Evolutionary conservation across 2,797 vertebrate genomes (phyloP).

Genomic region (Poeciliopsis gracilis): DNA sequence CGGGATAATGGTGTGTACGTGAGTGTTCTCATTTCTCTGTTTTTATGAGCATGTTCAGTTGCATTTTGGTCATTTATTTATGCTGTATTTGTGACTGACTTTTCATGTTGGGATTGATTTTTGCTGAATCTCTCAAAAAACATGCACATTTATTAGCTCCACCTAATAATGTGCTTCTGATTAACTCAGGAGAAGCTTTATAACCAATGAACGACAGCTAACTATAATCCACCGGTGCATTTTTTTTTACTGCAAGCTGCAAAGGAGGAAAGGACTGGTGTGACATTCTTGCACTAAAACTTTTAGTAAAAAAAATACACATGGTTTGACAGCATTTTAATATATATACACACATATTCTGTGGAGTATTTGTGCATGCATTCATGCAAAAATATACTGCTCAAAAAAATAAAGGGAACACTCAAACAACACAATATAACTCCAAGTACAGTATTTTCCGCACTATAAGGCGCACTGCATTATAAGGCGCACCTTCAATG

Average conservation of each 20-base stretch:
- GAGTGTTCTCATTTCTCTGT: not conserved
- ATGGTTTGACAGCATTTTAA: not conserved
- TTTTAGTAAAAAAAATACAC: not conserved
- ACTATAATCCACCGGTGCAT: not conserved
- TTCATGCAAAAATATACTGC: too few species aligned
- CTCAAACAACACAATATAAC: too few species aligned
- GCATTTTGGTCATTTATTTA: not conserved
- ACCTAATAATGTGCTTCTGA: not conserved
- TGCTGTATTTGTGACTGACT: not conserved
- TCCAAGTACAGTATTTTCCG: too few species aligned
- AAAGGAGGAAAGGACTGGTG: not conserved
- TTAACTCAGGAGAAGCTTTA: not conserved
- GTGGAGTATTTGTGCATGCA: not conserved
- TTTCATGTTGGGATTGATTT: not conserved
- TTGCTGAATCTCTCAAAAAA: not conserved
- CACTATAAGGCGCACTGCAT: too few species aligned
- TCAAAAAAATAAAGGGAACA: too few species aligned
- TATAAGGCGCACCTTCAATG: too few species aligned
- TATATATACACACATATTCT: not conserved
- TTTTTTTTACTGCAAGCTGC: not conserved
- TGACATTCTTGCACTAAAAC: not conserved
- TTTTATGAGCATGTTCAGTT: not conserved
- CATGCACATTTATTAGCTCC: not conserved
- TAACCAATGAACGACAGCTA: not conserved
- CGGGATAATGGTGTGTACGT: not conserved